phyloP scores from a whole-genome alignment of 2,888 invertebrate genomes.

The Scaeva pyrastri region DNA sequence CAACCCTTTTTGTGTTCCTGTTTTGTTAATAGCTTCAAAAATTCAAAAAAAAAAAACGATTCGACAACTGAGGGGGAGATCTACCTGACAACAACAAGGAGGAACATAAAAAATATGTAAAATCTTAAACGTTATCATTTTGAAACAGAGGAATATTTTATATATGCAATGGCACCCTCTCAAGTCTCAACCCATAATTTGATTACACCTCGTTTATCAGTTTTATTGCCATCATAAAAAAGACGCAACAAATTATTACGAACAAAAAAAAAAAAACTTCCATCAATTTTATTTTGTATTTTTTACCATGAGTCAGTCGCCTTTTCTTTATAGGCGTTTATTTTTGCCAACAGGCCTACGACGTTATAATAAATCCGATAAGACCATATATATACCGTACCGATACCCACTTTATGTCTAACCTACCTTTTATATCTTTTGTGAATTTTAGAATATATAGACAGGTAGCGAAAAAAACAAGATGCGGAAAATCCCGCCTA shows the following conservation, averaged over 20 bases:
- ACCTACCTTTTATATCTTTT: too few relatives aligned
- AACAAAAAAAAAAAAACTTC: conserved; percentile 1
- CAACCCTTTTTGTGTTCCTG: background rate
- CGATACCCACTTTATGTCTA: background rate
- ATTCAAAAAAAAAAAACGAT: background rate
- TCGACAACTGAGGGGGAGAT: too few relatives aligned
- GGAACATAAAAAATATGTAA: background rate
- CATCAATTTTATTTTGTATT: background rate
- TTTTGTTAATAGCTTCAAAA: conserved; percentile 4
- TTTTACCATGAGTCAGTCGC: too few relatives aligned
- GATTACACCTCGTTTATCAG: conserved; percentile 70
- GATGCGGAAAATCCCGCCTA: background rate
- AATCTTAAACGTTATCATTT: conserved; percentile 18
- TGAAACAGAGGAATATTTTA: background rate
- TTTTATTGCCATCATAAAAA: conserved; percentile 69
- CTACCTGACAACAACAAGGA: background rate
- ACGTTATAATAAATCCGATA: background rate
- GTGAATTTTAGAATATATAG: background rate
- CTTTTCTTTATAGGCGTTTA: background rate
- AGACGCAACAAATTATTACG: conserved; percentile 59
- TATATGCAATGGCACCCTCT: conserved; percentile 10
- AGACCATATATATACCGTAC: background rate
- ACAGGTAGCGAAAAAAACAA: background rate
- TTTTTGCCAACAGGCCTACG: background rate
- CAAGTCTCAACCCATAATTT: conserved; percentile 57